Evolutionary conservation across 2,797 vertebrate species (phyloP).

Genomic region (Channa striata): DNA sequence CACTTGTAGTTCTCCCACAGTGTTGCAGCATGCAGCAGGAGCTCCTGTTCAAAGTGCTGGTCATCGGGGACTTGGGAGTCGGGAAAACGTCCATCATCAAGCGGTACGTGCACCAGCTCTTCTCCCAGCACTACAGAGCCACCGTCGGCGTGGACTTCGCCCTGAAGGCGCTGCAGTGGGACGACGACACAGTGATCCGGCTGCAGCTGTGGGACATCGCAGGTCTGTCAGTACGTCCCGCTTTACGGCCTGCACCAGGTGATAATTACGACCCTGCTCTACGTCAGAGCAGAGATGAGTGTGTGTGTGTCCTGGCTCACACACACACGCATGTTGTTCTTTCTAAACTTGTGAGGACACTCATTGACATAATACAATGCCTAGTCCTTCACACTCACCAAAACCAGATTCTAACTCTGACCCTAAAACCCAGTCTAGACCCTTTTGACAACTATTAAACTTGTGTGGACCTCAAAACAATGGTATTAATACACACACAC

Average conservation of each 20-base stretch:
- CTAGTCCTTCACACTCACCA: too few species aligned
- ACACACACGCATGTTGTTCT: too few species aligned
- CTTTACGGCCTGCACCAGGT: slow-evolving; percentile 21
- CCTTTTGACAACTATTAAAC: too few species aligned
- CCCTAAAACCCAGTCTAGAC: too few species aligned
- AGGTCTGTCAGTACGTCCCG: slow-evolving; percentile 67
- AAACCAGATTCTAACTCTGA: too few species aligned
- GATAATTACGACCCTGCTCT: background rate
- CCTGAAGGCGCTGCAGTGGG: slow-evolving; percentile 86
- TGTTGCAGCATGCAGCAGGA: slow-evolving; percentile 82
- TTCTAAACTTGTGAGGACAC: too few species aligned
- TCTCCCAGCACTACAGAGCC: slow-evolving; percentile 87
- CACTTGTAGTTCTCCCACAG: too few species aligned
- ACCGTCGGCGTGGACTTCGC: slow-evolving; percentile 89
- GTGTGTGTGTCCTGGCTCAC: too few species aligned
- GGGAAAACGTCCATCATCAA: slow-evolving; percentile 88
- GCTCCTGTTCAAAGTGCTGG: slow-evolving; percentile 85
- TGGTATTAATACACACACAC: too few species aligned
- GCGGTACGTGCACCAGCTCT: slow-evolving; percentile 87
- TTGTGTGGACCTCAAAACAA: too few species aligned
- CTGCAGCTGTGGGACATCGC: slow-evolving; percentile 89
- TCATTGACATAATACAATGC: too few species aligned
- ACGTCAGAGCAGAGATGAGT: background rate
- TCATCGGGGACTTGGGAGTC: slow-evolving; percentile 86
- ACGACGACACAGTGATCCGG: slow-evolving; percentile 80